Percentiles rank a stretch among this genome's conserved stretches.
These are phyloP conservation scores for Macrotis lagotis DNA, from an alignment of 2,113 vertebrate species.

Conservation along the genomic window DNA sequence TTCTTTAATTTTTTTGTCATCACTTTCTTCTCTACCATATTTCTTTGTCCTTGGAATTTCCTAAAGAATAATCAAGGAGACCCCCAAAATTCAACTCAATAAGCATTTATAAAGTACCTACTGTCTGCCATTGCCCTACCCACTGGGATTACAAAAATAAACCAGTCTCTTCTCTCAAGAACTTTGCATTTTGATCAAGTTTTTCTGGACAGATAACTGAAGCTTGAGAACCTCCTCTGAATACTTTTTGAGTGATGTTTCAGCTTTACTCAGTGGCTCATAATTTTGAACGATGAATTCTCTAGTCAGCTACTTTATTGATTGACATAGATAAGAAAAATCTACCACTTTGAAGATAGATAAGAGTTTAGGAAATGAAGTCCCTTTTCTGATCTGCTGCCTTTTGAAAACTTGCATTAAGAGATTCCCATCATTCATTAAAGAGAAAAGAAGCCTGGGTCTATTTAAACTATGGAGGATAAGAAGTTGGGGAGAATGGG, in stretches of 20 bases:
- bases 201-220: constrained; percentile 71
- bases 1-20: constrained; percentile 57
- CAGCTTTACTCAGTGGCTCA: constrained; percentile 52
- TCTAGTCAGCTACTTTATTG: constrained; percentile 61
- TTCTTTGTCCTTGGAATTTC: constrained; percentile 65
- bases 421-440: constrained; percentile 38
- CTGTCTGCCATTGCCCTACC: neutral
- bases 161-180: neutral
- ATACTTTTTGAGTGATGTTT: constrained; percentile 62
- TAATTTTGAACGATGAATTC: constrained; percentile 52
- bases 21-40: constrained; percentile 45
- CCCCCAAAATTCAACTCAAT: neutral
- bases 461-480: constrained; percentile 4
- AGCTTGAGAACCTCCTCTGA: constrained; percentile 62
- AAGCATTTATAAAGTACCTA: neutral
- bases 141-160: neutral
- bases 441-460: constrained; percentile 44
- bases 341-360: constrained; percentile 28
- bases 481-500: neutral
- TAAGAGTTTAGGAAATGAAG: constrained; percentile 56
- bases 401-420: constrained; percentile 51
- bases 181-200: constrained; percentile 43
- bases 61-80: constrained; percentile 57
- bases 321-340: constrained; percentile 71
- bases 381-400: constrained; percentile 21